Evolutionary conservation across 1,140 invertebrate genomes (phyloP), one percentile per base, ranked within the genome.

Genomic region (Drosophila jambulina): DNA sequence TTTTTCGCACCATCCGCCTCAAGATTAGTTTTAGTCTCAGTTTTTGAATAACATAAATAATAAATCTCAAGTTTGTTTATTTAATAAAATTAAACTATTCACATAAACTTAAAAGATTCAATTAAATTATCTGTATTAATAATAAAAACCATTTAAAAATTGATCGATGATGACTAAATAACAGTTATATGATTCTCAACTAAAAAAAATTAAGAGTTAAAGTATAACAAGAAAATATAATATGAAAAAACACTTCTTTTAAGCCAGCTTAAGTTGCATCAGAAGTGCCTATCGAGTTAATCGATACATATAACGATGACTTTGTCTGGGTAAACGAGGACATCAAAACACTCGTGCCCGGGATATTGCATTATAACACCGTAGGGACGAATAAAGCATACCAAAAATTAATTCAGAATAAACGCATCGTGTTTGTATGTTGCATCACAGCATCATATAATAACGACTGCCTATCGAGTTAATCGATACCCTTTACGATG

Each of bases 381-480:
- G n/a, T 21, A 46, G 34, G 29, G 25, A 42, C 25, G 15, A 32
- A 29, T 23, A 19, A 29, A 12, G 25, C n/a, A 19, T 53, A 2
- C n/a, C 27, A 34, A n/a, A 19, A 53, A 34, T 15, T 53, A 21
- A 53, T 53, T 15, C 49, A 51, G 10, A 51, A 21, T 51, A 51
- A 56, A 13, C 29, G 2, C 29, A 61, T 6, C 1, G 21, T 27
- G 9, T 21, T 17, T 48, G 15, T 43, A 3, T n/a, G 17, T 54
- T 53, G 49, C 21, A 21, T 9, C 57, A 21, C 15, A 38, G 8
- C 36, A 15, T 38, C 57, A 21, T 15, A 7, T 8, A 48, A 10
- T 53, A 53, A 53, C 51, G 29, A 53, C 19, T 53, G 49, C 23
- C 61, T 60, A 63, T 63, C 61, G 61, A 21, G 57, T 38, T 63